A percentile compares a stretch with the other conserved stretches of the same genome.
phyloP scores from a whole-genome alignment of 2,888 invertebrate species.

The Leptinotarsa rubiginosa region DNA sequence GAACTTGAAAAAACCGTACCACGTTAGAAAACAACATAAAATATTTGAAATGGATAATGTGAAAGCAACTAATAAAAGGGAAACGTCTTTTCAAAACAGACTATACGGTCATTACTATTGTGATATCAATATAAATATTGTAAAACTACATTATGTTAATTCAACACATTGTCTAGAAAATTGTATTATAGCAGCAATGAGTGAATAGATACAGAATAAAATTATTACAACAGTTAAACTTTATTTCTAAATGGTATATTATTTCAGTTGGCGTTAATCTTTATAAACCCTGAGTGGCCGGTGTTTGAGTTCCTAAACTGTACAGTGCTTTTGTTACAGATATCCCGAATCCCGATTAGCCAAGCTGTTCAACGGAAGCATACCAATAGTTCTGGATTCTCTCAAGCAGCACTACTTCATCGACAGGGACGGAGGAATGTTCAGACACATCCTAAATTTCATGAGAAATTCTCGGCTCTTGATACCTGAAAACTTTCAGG shows the following conservation, averaged over 20 bases:
- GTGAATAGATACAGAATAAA: not conserved
- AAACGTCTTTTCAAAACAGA: not conserved
- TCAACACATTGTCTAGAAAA: not conserved
- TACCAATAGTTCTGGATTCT: conserved; percentile 95
- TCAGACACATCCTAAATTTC: conserved; percentile 96
- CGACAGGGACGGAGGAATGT: conserved; percentile 97
- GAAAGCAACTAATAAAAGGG: not conserved
- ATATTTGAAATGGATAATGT: not conserved
- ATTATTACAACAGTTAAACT: not conserved
- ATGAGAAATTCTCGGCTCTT: conserved; percentile 90
- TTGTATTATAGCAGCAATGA: not conserved
- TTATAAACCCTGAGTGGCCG: too few species aligned
- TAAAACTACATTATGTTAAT: not conserved
- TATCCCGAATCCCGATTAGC: conserved; percentile 93
- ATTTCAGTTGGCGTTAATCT: too few species aligned
- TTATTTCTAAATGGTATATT: too few species aligned
- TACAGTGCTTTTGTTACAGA: conserved; percentile 68
- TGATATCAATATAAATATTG: not conserved
- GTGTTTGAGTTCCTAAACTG: too few species aligned
- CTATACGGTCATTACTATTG: not conserved
- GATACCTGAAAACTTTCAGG: conserved; percentile 87
- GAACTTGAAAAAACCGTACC: conserved; percentile 35
- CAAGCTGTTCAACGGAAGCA: conserved; percentile 93
- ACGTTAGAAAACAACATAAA: conserved; percentile 7
- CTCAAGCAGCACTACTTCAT: conserved; percentile 99